Percentiles rank a stretch among this genome's conserved stretches.
These are phyloP conservation scores for Hippocampus zosterae DNA, from an alignment of 2,113 vertebrate genomes.

Conservation along the genomic window DNA sequence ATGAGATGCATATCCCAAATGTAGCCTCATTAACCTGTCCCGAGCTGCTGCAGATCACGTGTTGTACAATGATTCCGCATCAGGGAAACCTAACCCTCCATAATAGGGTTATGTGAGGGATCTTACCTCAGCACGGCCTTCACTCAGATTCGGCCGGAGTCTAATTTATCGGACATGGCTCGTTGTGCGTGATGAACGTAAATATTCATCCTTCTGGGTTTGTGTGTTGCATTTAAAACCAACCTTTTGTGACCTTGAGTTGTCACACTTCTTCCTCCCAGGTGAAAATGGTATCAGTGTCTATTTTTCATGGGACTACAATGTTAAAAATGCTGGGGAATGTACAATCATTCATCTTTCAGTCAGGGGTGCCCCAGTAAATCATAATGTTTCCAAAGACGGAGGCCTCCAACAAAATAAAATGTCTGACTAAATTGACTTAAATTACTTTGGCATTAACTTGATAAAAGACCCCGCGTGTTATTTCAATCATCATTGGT, in stretches of 20 bases:
- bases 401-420: slow-evolving; percentile 53
- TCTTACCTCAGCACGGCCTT: slow-evolving; percentile 82
- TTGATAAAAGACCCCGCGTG: slow-evolving; percentile 60
- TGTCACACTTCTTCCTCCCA: neutral
- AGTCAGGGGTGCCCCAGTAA: slow-evolving; percentile 28
- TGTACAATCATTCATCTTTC: slow-evolving; percentile 41
- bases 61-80: slow-evolving; percentile 86
- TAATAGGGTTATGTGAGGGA: slow-evolving; percentile 89
- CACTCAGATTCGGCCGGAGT: slow-evolving; percentile 80
- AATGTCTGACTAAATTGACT: slow-evolving; percentile 59
- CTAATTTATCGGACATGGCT: slow-evolving; percentile 86
- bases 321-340: neutral
- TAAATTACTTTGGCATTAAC: slow-evolving; percentile 64
- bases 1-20: slow-evolving; percentile 78
- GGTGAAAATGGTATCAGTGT: neutral
- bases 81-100: slow-evolving; percentile 82
- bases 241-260: slow-evolving; percentile 53
- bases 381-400: slow-evolving; percentile 45
- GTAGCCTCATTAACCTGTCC: slow-evolving; percentile 84
- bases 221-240: slow-evolving; percentile 46
- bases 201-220: slow-evolving; percentile 71
- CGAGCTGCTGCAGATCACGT: slow-evolving; percentile 83
- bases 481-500: slow-evolving; percentile 70
- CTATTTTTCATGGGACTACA: neutral
- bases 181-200: slow-evolving; percentile 61